phyloP scores from a whole-genome alignment of 2,888 invertebrate species.

The Thumatha senex region DNA sequence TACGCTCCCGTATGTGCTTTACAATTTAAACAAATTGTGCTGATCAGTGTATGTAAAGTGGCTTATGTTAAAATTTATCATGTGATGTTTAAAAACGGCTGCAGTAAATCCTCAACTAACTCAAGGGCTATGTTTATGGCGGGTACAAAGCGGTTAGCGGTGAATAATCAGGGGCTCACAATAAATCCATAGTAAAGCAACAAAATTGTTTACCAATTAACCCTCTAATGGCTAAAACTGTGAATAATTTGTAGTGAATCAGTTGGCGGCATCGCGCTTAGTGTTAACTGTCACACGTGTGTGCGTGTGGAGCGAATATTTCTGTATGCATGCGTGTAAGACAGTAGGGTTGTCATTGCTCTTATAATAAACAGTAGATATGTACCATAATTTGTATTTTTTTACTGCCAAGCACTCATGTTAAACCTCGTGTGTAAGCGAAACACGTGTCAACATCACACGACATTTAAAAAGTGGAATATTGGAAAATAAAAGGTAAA shows the following conservation, averaged over 20 bases:
- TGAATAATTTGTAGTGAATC: constrained; percentile 37
- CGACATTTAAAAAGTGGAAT: too few relatives aligned
- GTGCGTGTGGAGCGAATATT: background rate
- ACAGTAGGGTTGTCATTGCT: background rate
- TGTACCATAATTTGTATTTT: too few relatives aligned
- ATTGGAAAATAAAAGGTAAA: too few relatives aligned
- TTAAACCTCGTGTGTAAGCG: too few relatives aligned
- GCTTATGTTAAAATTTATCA: background rate
- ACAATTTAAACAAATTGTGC: too few relatives aligned
- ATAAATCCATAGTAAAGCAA: constrained; percentile 30
- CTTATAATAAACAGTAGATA: background rate
- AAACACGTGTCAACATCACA: too few relatives aligned
- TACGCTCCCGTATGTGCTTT: too few relatives aligned
- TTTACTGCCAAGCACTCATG: too few relatives aligned
- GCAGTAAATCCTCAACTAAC: constrained; percentile 2
- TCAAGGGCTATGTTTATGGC: constrained; percentile 7
- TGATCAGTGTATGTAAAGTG: background rate
- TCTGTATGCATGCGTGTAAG: background rate
- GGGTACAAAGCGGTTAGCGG: constrained; percentile 2
- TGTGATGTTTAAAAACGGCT: background rate
- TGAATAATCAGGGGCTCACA: constrained; percentile 27
- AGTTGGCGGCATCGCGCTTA: constrained; percentile 27
- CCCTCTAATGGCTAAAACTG: constrained; percentile 36
- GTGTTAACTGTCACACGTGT: constrained; percentile 17
- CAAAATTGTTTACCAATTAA: constrained; percentile 37